Evolutionary conservation across 2,888 invertebrate genomes (phyloP).

Genomic region (Netelia fuscicornis): DNA sequence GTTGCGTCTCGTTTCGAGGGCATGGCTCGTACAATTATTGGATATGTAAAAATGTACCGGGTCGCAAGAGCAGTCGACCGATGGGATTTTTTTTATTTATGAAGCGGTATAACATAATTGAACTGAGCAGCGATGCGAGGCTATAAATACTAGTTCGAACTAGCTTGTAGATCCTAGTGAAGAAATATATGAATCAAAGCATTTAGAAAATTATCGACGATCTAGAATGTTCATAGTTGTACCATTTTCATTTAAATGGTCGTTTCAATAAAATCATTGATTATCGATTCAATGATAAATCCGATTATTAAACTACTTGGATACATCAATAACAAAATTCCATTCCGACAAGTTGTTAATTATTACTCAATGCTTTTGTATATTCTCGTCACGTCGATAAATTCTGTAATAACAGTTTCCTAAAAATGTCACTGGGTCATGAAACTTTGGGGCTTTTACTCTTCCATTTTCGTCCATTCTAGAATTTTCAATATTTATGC

Average conservation of each 20-base stretch:
- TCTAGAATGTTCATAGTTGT: too few species aligned
- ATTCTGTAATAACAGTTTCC: background rate
- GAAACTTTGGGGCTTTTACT: background rate
- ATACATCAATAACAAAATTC: too few species aligned
- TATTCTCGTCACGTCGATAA: background rate
- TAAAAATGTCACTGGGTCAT: background rate
- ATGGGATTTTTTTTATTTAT: background rate
- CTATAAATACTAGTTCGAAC: too few species aligned
- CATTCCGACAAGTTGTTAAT: too few species aligned
- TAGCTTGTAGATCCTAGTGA: too few species aligned
- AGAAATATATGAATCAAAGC: too few species aligned
- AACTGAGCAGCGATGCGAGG: background rate
- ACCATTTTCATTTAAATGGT: too few species aligned
- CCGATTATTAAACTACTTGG: too few species aligned
- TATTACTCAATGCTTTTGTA: too few species aligned
- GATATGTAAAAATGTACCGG: background rate
- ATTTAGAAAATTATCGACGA: too few species aligned
- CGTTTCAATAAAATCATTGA: too few species aligned
- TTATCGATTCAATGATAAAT: too few species aligned
- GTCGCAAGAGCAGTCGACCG: background rate
- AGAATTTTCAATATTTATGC: background rate
- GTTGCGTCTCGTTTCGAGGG: background rate
- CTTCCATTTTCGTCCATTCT: background rate
- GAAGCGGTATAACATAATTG: background rate
- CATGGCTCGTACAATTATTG: background rate